Base-by-base conservation (phyloP, 2,113 vertebrate genomes). In the Cyrtonyx montezumae region DNA sequence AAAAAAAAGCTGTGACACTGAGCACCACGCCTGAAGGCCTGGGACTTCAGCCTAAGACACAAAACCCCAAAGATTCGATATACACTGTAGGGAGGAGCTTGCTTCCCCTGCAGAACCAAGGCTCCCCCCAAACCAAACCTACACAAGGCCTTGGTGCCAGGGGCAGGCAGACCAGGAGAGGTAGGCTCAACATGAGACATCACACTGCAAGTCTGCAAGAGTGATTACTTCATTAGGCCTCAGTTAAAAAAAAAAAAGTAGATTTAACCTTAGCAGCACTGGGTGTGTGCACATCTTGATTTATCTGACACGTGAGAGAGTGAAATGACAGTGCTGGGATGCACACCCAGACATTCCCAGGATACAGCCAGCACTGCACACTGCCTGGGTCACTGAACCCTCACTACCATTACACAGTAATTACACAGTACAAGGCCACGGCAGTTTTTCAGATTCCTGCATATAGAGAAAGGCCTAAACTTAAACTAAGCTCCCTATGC, bases 181-280 rank as follows among this genome's bases (percentile, higher is more conserved):
- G 22, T 20, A 74, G 26, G 5, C 42, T 75, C n/a, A 13, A 13
- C 1, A 0, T 8, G 76, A 17, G 7, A 28, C 55, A 55, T 37
- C 20, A 58, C 55, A 5, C 48, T 76, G 65, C 37, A 77, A 48
- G 28, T 46, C 68, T 53, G 46, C 22, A 40, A 58, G 45, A 2
- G 49, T 15, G n/a, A 59, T 70, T 34, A 70, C 46, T 58, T 93
- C 76, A 79, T 40, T 73, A 59, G 74, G 46, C 8, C 67, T 58
- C 75, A 48, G 40, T 34, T 20, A 9, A 8, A 79, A 9, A 6
- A 79, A 56, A 62, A 69, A 56, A 81, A 78, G 56, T 2, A 43
- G 20, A 76, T 87, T 87, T 68, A 91, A 36, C 59, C 93, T 81
- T 81, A 92, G 84, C 78, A 21, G 6, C 36, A 9, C 2, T 69